These are phyloP conservation scores for Electrophaes corylata DNA, from an alignment of 2,888 invertebrate genomes.

Conservation along the genomic window DNA sequence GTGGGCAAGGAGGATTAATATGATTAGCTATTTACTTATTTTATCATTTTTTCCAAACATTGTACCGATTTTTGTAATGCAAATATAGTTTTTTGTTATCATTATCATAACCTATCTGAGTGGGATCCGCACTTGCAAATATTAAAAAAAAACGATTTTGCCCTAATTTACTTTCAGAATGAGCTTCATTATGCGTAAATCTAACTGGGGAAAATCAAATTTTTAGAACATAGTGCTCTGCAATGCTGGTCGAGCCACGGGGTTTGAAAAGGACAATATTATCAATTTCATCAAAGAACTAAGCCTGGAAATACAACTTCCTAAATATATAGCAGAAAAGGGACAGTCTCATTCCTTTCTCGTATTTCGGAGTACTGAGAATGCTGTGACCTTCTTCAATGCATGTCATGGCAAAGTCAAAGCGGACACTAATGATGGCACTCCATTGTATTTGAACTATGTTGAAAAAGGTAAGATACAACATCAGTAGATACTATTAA, in stretches of 20 bases:
- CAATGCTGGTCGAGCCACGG: conserved; percentile 94
- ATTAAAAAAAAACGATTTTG: no score
- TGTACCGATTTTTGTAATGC: no score
- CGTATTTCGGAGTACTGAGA: conserved; percentile 77
- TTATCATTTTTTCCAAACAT: no score
- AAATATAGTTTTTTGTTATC: no score
- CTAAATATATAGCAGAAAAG: conserved; percentile 88
- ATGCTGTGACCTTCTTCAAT: conserved; percentile 84
- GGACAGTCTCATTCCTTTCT: conserved; percentile 93
- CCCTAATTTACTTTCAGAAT: no score
- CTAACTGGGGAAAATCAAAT: no score
- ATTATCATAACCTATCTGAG: no score
- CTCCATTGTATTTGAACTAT: conserved; percentile 87
- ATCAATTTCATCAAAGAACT: conserved; percentile 83
- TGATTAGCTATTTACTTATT: no score
- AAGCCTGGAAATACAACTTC: conserved; percentile 78
- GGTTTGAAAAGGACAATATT: conserved; percentile 87
- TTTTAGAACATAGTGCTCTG: conserved; percentile 88
- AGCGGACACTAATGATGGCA: conserved; percentile 83
- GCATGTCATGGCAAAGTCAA: conserved; percentile 85
- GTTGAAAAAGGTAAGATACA: conserved; percentile 81
- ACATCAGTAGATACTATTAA: not conserved
- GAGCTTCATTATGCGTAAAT: no score
- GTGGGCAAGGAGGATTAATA: no score
- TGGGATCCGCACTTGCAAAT: no score